Base-by-base conservation (phyloP, 2,113 vertebrate genomes). In the Sula dactylatra region DNA sequence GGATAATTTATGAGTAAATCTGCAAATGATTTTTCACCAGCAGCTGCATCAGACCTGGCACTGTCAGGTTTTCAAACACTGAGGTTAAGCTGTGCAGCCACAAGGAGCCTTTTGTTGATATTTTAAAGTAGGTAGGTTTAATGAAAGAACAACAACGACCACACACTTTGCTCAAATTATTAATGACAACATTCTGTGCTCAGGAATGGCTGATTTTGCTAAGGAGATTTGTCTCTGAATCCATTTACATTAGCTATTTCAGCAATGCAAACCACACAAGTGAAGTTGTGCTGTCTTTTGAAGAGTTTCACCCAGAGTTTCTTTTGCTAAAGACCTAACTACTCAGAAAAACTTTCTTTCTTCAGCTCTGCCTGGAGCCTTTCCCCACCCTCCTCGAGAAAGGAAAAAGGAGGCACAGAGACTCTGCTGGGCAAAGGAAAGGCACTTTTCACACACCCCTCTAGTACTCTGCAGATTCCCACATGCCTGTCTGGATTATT, bases 61-160 rank as follows among this genome's bases (percentile, higher is more conserved):
- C 85, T 42, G 52, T 79, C 62, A 76, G 62, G 59, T 72, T 93
- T 92, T 96, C 77, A 71, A 91, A 88, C n/a, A 59, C 55, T 44
- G 59, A 96, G 2, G 6, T 90, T 88, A 90, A 94, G 29, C 72
- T 96, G n/a, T 80, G 71, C 61, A 95, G 88, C 38, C 44, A 93
- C 76, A 83, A 93, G 40, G 54, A 97, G 72, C 20, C 54, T 91
- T 92, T 90, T 96, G 88, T 94, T 85, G 55, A 15, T 45, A 72
- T 79, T 79, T 94, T 86, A 3, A 44, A 74, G 44, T 54, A 77
- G 40, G 27, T 24, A 59, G 17, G 56, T 56, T 81, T 82, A 95
- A 91, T 1, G 1, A 80, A 85, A 78, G 59, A 97, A 96, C 40
- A 54, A 74, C 12, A 21, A 82, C 11, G 65, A 96, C 88, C 90